Conservation (phyloP, 2,113 vertebrate species). For the Amphiprion percula region DNA sequence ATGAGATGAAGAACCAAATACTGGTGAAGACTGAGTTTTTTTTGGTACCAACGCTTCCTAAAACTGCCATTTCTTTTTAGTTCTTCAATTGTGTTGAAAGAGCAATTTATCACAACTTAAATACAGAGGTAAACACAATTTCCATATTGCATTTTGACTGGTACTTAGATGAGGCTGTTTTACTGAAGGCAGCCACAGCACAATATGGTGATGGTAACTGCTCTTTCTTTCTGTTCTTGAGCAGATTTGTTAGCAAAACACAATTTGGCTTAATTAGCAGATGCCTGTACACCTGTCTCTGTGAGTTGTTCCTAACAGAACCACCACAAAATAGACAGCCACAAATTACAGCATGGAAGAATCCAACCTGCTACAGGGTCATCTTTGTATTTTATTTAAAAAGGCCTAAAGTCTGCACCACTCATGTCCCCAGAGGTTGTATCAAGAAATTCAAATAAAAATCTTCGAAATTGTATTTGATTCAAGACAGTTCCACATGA, state of each 20-base stretch:
- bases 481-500: no score
- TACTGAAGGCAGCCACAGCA: background rate
- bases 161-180: background rate
- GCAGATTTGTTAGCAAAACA: background rate
- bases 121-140: background rate
- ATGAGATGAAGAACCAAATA: background rate
- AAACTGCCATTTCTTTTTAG: no score
- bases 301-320: background rate
- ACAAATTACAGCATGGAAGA: background rate
- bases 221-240: background rate
- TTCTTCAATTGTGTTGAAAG: no score
- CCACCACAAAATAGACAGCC: background rate
- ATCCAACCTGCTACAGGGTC: background rate
- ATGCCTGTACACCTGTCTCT: conserved; percentile 26
- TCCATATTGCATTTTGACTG: background rate
- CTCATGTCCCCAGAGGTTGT: no score
- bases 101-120: background rate
- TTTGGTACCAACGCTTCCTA: no score
- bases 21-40: background rate
- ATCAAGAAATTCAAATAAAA: no score
- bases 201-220: background rate
- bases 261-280: conserved; percentile 40
- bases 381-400: background rate
- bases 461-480: no score
- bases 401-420: no score